Evolutionary conservation across 1,140 invertebrate genomes (phyloP).

Genomic region (Formica exsecta): DNA sequence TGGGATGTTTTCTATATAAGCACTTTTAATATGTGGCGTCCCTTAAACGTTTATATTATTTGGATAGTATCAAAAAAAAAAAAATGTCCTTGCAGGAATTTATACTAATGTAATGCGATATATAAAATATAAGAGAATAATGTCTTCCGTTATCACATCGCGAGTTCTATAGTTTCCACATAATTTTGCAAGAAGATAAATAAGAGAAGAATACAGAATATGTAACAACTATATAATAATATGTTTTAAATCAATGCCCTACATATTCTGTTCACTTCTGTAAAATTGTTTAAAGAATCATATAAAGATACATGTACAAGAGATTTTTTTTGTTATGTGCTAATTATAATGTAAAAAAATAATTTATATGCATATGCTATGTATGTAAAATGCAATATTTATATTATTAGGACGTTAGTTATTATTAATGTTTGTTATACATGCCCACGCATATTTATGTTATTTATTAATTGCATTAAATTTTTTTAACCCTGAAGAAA

Average conservation of each 20-base stretch:
- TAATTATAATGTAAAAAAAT: constrained; percentile 34
- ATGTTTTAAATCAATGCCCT: background rate
- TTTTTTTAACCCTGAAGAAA: constrained; percentile 13
- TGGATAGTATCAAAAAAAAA: constrained; percentile 55
- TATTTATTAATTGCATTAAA: constrained; percentile 53
- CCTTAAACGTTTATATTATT: constrained; percentile 42
- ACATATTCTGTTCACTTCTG: background rate
- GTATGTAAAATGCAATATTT: constrained; percentile 45
- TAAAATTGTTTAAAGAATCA: constrained; percentile 28
- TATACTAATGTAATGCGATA: constrained; percentile 16
- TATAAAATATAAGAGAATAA: constrained; percentile 48
- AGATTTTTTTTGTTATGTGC: constrained; percentile 14
- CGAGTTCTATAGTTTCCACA: constrained; percentile 55
- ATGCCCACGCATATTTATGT: constrained; percentile 22
- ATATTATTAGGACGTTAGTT: constrained; percentile 59
- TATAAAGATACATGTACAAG: constrained; percentile 2
- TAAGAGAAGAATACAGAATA: background rate
- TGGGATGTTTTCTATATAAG: background rate
- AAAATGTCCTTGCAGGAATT: constrained; percentile 57
- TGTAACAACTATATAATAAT: constrained; percentile 13
- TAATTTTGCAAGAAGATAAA: background rate
- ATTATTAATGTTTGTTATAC: constrained; percentile 63
- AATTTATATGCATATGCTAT: constrained; percentile 2
- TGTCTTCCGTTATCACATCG: constrained; percentile 70
- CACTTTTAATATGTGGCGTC: background rate